phyloP scores from a whole-genome alignment of 35 echinoderm and acorn worm genomes.

The Heliocidaris tuberculata region DNA sequence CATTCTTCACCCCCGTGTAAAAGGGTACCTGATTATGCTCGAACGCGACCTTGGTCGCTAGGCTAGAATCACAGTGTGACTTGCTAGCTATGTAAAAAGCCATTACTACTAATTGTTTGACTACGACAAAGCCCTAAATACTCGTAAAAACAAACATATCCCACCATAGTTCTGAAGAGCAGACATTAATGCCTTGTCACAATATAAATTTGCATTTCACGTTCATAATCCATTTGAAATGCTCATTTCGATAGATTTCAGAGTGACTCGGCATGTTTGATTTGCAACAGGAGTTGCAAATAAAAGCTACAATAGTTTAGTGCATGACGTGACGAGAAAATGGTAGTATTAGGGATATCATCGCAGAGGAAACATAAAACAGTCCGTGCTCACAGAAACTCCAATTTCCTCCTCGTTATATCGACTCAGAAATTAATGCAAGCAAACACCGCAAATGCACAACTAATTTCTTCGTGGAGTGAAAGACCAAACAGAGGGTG shows the following conservation, averaged over 20 bases:
- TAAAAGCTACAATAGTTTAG: not conserved
- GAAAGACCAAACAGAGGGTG: slow-evolving; percentile 1
- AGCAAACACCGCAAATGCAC: slow-evolving; percentile 8
- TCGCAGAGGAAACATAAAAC: not conserved
- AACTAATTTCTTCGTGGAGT: slow-evolving; percentile 12
- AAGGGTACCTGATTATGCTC: not conserved
- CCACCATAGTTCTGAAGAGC: not conserved
- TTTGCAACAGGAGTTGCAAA: not conserved
- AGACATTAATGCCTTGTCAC: not conserved
- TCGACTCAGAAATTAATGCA: slow-evolving; percentile 17
- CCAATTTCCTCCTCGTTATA: not conserved
- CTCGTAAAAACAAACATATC: not conserved
- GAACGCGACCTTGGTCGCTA: not conserved
- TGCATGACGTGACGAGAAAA: not conserved
- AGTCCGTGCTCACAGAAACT: not conserved
- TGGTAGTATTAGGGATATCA: not conserved
- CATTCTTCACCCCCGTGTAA: not conserved
- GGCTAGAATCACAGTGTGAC: not conserved
- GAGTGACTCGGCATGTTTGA: not conserved
- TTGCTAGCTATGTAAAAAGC: not conserved
- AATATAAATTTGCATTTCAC: not conserved
- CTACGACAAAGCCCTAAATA: not conserved
- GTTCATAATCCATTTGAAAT: not conserved
- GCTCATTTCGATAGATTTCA: not conserved
- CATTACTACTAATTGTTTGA: not conserved